These are phyloP conservation scores for Gavia stellata DNA, from an alignment of 2,113 vertebrate genomes.

Conservation along the genomic window DNA sequence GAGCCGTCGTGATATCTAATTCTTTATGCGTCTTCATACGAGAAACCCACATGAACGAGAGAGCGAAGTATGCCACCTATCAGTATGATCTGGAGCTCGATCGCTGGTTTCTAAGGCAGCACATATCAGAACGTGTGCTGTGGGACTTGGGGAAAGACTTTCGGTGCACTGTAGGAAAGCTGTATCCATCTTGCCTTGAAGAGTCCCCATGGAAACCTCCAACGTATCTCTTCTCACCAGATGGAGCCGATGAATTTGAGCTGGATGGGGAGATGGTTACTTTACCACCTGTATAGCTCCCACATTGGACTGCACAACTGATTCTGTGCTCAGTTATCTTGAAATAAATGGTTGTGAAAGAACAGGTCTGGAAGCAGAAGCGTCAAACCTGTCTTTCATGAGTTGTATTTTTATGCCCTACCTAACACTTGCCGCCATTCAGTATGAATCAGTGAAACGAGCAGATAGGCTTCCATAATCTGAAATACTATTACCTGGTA, in stretches of 20 bases:
- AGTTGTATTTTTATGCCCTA: conserved; percentile 75
- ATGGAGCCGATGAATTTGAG: conserved; percentile 90
- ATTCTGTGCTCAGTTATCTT: conserved; percentile 21
- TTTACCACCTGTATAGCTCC: conserved; percentile 85
- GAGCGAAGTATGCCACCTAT: conserved; percentile 93
- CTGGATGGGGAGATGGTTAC: conserved; percentile 90
- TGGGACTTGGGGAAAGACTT: conserved; percentile 96
- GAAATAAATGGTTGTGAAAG: conserved; percentile 43
- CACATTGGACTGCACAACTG: conserved; percentile 3
- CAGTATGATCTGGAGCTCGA: conserved; percentile 91
- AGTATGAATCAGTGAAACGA: conserved; percentile 71
- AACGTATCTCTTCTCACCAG: conserved; percentile 91
- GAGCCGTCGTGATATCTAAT: conserved; percentile 89
- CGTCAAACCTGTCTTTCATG: conserved; percentile 63
- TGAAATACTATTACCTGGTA: conserved; percentile 70
- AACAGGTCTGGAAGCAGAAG: conserved; percentile 52
- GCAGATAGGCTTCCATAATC: conserved; percentile 76
- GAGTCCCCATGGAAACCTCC: conserved; percentile 98
- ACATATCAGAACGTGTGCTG: conserved; percentile 91
- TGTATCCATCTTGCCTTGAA: conserved; percentile 96
- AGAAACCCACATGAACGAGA: conserved; percentile 93
- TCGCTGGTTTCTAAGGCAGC: conserved; percentile 90
- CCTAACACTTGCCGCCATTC: conserved; percentile 71
- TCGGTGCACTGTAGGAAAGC: conserved; percentile 92
- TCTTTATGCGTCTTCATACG: conserved; percentile 91